Evolutionary conservation across 30 jellyfish, hydroid and myxozoan genomes (phyloP), one percentile per base, ranked within the genome.

Genomic region (Cassiopea andromeda): DNA sequence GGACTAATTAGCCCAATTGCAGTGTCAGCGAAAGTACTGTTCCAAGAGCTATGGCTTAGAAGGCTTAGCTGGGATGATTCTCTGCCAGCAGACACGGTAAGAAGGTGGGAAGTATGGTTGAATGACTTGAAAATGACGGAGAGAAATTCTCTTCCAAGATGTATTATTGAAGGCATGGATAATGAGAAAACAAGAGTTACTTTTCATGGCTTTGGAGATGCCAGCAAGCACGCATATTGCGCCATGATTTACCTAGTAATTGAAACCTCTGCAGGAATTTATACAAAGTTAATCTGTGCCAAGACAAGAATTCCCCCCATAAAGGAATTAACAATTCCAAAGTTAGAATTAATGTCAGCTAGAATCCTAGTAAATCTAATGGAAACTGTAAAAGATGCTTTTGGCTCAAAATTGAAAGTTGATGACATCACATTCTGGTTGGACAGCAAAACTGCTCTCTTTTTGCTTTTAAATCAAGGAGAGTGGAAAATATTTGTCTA

Each of bases 91-190:
- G 85, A 84, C 17, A 82, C 66, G 38, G 49, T 64, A 43, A 67
- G 78, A 59, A 61, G 90, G 60, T 82, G 90, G 90, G 82, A 82
- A 45, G 82, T 54, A 46, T 82, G 90, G 90, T 60, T 82, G 46
- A 46, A 82, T 14, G 80, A 68, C 48, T 82, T 82, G 48, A 82
- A 46, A 44, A 9, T 15, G 13, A 1, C 67, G 2, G 70, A 64
- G 8, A 67, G 1, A 1, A 64, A 45, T 44, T 59, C 82, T 44
- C 49, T 69, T 59, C 90, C 90, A 27, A 82, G 90, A 47, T 82
- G 90, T 38, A 0, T 72, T 54, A 54, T 54, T 54, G 64, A 54
- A 54, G 64, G 64, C 12, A 68, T 68, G 77, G 77, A 68, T 4
- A 68, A 68, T 18, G 47, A 68, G 17, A 68, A 7, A 68, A 68